These are phyloP conservation scores for Mustela lutreola DNA, from an alignment of 2,113 vertebrate species.

Conservation along the genomic window DNA sequence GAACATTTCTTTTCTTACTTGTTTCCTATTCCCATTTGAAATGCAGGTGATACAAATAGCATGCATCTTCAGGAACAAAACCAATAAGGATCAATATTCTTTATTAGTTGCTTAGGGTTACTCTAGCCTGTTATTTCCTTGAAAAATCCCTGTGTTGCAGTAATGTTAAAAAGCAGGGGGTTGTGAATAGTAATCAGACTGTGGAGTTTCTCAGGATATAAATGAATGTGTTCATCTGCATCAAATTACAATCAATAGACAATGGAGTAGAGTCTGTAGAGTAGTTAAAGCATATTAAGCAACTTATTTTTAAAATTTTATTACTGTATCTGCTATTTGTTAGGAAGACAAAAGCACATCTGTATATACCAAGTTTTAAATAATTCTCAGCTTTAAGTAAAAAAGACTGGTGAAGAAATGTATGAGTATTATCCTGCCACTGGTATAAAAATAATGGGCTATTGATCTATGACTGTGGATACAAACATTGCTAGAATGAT, in stretches of 20 bases:
- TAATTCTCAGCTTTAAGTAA: neutral
- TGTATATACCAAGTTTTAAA: neutral
- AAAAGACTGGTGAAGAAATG: neutral
- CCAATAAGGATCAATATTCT: constrained; percentile 29
- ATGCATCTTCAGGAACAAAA: constrained; percentile 6
- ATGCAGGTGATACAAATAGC: neutral
- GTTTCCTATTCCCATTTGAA: neutral
- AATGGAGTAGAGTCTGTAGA: neutral
- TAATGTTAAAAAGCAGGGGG: neutral
- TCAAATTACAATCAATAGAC: neutral
- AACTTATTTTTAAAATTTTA: neutral
- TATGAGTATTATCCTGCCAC: neutral
- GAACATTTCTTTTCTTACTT: neutral
- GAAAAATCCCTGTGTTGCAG: neutral
- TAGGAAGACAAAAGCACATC: neutral
- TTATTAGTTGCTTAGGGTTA: constrained; percentile 39
- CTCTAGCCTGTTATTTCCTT: neutral
- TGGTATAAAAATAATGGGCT: neutral
- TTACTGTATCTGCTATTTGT: constrained; percentile 40
- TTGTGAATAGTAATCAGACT: neutral
- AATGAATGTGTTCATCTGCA: neutral
- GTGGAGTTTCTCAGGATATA: neutral
- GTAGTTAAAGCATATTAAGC: neutral
- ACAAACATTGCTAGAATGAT: neutral
- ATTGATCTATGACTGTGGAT: neutral